A percentile compares a stretch with the other conserved stretches of the same genome.
Evolutionary conservation across 2,797 vertebrate species (phyloP).

Genomic region (Gallirallus australis): DNA sequence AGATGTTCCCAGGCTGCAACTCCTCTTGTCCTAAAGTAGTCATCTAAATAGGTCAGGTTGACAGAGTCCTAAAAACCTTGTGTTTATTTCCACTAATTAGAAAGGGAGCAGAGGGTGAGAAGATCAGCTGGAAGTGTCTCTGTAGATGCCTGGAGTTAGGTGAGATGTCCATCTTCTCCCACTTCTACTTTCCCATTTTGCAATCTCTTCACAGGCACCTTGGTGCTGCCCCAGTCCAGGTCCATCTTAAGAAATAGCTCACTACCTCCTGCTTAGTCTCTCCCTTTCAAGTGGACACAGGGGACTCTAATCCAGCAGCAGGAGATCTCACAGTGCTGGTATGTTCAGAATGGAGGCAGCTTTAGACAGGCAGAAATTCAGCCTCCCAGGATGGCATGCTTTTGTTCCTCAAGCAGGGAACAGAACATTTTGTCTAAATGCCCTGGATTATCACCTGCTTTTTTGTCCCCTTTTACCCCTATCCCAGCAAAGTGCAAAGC

Average conservation of each 20-base stretch:
- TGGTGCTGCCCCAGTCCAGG: background rate
- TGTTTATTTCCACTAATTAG: background rate
- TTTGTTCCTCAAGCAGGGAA: background rate
- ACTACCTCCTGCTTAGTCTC: background rate
- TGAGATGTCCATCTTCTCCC: background rate
- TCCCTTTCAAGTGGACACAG: background rate
- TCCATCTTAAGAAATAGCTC: background rate
- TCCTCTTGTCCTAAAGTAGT: background rate
- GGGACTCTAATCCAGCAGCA: background rate
- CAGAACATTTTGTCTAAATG: background rate
- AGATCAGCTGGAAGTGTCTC: background rate
- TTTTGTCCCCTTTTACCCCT: background rate
- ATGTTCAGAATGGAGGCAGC: background rate
- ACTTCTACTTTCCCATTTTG: background rate
- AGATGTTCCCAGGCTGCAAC: background rate
- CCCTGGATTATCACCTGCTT: background rate
- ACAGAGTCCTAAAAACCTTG: background rate
- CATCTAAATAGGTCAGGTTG: background rate
- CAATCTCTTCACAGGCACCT: accelerated
- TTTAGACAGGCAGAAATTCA: background rate
- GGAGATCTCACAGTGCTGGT: background rate
- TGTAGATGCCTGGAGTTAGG: background rate
- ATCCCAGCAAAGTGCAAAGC: background rate
- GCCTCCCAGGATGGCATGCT: background rate
- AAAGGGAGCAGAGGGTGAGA: background rate